Percentiles rank a stretch among this genome's conserved stretches.
phyloP scores from a whole-genome alignment of 2,113 vertebrate genomes.

The Cervus canadensis region DNA sequence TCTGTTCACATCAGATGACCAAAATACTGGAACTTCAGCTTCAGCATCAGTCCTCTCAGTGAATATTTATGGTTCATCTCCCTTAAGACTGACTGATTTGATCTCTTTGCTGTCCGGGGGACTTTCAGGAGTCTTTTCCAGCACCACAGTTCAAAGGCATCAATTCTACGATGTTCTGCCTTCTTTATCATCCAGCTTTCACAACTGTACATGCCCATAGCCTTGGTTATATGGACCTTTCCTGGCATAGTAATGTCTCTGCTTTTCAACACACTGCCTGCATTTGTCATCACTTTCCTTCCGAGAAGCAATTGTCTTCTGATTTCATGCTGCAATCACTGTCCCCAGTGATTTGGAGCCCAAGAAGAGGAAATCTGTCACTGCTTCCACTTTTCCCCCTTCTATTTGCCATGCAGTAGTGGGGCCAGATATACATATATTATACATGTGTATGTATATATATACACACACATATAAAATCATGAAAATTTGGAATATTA shows the following conservation, averaged over 20 bases:
- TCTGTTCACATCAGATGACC: neutral
- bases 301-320: neutral
- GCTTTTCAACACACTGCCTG: neutral
- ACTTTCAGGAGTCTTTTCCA: neutral
- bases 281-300: neutral
- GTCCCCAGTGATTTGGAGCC: neutral
- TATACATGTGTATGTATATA: neutral
- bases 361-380: neutral
- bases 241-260: neutral
- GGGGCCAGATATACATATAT: neutral
- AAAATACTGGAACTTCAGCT: neutral
- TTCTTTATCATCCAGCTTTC: neutral
- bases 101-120: no score
- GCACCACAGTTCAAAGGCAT: neutral
- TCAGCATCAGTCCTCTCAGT: neutral
- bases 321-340: neutral
- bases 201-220: neutral
- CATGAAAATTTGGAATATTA: neutral
- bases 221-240: neutral
- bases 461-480: neutral
- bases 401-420: neutral
- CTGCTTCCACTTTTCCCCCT: neutral
- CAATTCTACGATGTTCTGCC: neutral
- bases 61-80: no score
- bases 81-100: no score